These are phyloP conservation scores for Andrena dorsata DNA, from an alignment of 2,888 invertebrate genomes.

Conservation along the genomic window DNA sequence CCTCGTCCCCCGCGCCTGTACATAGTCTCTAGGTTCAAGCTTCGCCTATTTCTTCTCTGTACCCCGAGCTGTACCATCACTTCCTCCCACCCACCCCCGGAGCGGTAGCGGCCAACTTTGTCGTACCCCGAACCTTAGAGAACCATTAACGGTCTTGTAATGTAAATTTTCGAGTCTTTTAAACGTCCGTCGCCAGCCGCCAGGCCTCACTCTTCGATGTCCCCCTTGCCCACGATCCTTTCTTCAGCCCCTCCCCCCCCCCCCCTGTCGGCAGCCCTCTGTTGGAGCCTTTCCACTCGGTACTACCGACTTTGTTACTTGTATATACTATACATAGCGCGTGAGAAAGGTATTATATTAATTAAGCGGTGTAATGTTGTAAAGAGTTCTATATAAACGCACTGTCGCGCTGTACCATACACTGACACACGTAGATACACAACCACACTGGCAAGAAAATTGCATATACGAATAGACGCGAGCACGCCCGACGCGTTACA, in stretches of 20 bases:
- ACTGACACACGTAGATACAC: slow-evolving; percentile 61
- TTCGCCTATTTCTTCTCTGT: slow-evolving; percentile 48
- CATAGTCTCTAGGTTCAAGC: slow-evolving; percentile 82
- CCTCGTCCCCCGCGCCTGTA: slow-evolving; percentile 84
- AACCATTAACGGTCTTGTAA: not conserved
- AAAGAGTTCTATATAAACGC: slow-evolving; percentile 75
- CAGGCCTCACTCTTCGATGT: not conserved
- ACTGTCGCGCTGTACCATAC: slow-evolving; percentile 78
- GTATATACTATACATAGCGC: slow-evolving; percentile 82
- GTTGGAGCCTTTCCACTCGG: slow-evolving; percentile 57
- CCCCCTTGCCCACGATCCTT: not conserved
- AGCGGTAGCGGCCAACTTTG: slow-evolving; percentile 1
- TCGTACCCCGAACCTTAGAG: not conserved
- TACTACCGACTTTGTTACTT: slow-evolving; percentile 74
- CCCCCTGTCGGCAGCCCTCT: slow-evolving; percentile 24
- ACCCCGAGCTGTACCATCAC: slow-evolving; percentile 3
- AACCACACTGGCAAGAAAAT: slow-evolving; percentile 21
- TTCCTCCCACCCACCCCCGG: not conserved
- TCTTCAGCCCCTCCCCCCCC: too few relatives aligned
- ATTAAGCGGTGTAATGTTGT: slow-evolving; percentile 81
- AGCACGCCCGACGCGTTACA: slow-evolving; percentile 5
- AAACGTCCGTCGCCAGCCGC: slow-evolving; percentile 4
- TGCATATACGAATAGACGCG: slow-evolving; percentile 25
- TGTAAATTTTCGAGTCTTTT: slow-evolving; percentile 16
- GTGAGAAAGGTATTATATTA: slow-evolving; percentile 79